Conservation (phyloP, 2,888 invertebrate species). For the Hirtodrosophila duncani region DNA sequence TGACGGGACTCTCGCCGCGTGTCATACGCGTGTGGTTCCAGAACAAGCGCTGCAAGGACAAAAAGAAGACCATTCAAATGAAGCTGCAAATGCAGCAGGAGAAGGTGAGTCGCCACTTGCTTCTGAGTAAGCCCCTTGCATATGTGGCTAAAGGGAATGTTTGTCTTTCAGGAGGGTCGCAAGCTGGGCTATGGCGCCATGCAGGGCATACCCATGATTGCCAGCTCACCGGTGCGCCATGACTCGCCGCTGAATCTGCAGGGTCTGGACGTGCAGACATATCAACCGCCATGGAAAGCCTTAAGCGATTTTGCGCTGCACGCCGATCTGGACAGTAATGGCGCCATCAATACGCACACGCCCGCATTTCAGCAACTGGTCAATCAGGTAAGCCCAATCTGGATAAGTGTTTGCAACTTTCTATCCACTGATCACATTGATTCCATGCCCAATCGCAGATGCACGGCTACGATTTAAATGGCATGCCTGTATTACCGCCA, state of each 20-base stretch:
- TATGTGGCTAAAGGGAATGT: no score
- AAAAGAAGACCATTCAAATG: constrained; percentile 97
- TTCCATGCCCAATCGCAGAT: constrained; percentile 81
- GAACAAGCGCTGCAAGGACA: constrained; percentile 98
- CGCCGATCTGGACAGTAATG: constrained; percentile 88
- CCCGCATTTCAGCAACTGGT: constrained; percentile 98
- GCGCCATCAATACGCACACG: constrained; percentile 88
- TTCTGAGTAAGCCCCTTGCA: not conserved
- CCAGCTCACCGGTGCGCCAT: constrained; percentile 94
- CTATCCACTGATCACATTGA: not conserved
- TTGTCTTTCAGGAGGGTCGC: constrained; percentile 88
- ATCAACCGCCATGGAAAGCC: constrained; percentile 98
- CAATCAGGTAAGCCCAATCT: constrained; percentile 90
- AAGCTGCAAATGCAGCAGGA: constrained; percentile 99
- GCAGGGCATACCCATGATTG: constrained; percentile 99
- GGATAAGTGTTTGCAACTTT: not conserved
- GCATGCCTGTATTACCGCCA: constrained; percentile 79
- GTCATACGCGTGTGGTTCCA: constrained; percentile 99
- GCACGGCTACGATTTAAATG: constrained; percentile 91
- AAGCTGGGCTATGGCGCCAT: constrained; percentile 95
- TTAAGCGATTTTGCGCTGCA: constrained; percentile 96
- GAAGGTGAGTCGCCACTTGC: constrained; percentile 90
- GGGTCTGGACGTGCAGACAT: constrained; percentile 91
- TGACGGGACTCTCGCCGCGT: constrained; percentile 97
- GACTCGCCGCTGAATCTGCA: constrained; percentile 92